Percentiles rank a stretch among this genome's conserved stretches.
These are phyloP conservation scores for Drosophila ustulata DNA, from an alignment of 2,888 invertebrate species.

Conservation along the genomic window DNA sequence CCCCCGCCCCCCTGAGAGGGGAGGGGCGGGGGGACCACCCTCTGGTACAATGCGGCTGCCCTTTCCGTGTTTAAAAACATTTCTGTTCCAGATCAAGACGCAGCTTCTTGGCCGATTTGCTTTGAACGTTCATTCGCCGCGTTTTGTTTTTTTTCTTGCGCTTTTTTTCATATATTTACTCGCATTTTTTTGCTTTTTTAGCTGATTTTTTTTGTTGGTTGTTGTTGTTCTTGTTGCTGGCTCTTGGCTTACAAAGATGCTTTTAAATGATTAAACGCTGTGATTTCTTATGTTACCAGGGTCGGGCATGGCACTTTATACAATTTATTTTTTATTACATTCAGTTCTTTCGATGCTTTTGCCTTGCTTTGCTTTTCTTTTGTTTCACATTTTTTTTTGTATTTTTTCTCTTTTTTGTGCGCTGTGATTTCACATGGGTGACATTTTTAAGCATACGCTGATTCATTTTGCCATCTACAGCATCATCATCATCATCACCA, in stretches of 20 bases:
- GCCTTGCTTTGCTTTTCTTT: constrained; percentile 16
- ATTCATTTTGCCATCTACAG: constrained; percentile 38
- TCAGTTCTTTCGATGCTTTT: constrained; percentile 25
- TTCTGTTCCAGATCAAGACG: constrained; percentile 54
- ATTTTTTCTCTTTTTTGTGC: background rate
- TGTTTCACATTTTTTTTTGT: constrained; percentile 15
- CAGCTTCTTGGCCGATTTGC: constrained; percentile 56
- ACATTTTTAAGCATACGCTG: constrained; percentile 49
- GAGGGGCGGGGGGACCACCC: constrained; percentile 15
- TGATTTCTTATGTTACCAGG: constrained; percentile 65
- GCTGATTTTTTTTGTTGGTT: constrained; percentile 14
- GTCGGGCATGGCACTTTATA: constrained; percentile 41
- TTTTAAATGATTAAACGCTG: constrained; percentile 78
- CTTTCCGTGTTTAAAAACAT: constrained; percentile 47
- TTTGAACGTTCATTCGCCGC: constrained; percentile 60
- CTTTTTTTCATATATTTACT: constrained; percentile 19
- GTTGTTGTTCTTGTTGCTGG: background rate
- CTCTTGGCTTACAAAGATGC: constrained; percentile 69
- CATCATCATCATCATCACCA: constrained; percentile 12
- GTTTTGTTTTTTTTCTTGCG: constrained; percentile 53
- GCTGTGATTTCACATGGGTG: constrained; percentile 51
- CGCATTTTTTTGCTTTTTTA: constrained; percentile 22
- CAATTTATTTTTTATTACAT: constrained; percentile 41
- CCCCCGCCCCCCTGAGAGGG: background rate
- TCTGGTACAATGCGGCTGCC: constrained; percentile 39